phyloP scores from a whole-genome alignment of 2,797 vertebrate species.

The Mus spretus region DNA sequence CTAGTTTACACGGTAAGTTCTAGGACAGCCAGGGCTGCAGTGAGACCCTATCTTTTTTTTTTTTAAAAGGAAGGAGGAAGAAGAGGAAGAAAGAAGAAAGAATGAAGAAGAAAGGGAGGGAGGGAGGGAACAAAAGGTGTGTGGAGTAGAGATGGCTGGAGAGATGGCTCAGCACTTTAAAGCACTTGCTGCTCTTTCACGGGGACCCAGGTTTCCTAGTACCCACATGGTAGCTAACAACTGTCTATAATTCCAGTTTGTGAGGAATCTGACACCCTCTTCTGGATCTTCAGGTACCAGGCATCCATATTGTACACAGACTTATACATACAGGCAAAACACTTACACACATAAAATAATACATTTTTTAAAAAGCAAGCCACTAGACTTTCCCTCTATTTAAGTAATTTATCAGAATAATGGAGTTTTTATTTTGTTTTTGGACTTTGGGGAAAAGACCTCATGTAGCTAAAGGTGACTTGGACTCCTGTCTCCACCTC shows the following conservation, averaged over 20 bases:
- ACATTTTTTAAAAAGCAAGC: neutral
- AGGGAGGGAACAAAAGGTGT: fast-evolving
- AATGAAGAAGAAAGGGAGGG: too few relatives aligned
- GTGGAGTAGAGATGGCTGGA: too few relatives aligned
- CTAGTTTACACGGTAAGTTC: neutral
- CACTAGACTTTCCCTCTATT: neutral
- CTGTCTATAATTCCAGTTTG: neutral
- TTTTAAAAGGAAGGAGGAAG: too few relatives aligned
- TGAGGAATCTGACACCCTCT: neutral
- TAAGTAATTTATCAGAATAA: conserved; percentile 24
- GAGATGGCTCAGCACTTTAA: neutral
- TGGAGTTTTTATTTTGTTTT: neutral
- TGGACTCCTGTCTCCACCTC: neutral
- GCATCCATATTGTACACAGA: neutral
- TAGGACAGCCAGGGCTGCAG: neutral
- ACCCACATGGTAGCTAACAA: neutral
- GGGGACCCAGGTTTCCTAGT: neutral
- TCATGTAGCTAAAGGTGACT: neutral
- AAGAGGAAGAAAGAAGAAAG: too few relatives aligned
- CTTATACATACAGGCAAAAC: neutral
- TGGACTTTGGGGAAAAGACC: neutral
- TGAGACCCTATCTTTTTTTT: neutral
- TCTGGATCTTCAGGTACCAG: neutral
- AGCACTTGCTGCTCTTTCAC: neutral
- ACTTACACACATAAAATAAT: neutral